Evolutionary conservation across 2,113 vertebrate species (phyloP).

Genomic region (Sebastes schlegelii): DNA sequence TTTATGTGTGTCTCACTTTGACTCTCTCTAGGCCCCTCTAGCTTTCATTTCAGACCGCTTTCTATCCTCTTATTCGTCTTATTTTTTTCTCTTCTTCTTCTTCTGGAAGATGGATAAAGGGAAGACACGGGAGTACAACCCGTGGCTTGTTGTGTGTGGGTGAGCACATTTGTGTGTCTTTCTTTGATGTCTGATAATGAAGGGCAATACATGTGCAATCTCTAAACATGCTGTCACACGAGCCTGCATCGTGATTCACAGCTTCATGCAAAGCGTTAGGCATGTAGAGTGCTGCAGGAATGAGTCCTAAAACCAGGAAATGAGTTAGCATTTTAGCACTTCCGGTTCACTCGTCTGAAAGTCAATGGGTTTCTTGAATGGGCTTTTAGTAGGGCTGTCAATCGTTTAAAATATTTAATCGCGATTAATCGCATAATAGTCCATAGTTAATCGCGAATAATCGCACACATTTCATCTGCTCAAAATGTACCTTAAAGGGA

Average conservation of each 20-base stretch:
- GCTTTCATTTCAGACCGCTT: conserved; percentile 74
- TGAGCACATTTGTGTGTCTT: conserved; percentile 35
- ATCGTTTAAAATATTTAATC: no score
- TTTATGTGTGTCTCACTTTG: conserved; percentile 71
- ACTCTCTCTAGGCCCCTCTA: conserved; percentile 77
- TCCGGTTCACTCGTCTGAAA: no score
- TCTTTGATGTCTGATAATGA: conserved; percentile 70
- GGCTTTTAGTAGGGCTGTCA: no score
- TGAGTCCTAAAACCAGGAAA: no score
- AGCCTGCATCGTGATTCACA: conserved; percentile 14
- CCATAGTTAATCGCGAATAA: no score
- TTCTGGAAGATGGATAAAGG: conserved; percentile 56
- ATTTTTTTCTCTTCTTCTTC: conserved; percentile 20
- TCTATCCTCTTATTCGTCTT: conserved; percentile 43
- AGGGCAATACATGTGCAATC: conserved; percentile 45
- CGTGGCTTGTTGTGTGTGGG: conserved; percentile 54
- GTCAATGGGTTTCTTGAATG: no score
- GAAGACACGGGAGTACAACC: conserved; percentile 49
- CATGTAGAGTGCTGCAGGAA: no score
- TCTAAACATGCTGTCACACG: conserved; percentile 62
- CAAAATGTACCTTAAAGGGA: no score
- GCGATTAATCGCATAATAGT: no score
- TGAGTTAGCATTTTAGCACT: no score
- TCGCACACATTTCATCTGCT: no score
- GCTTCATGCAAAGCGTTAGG: conserved; percentile 31